Evolutionary conservation across 2,797 vertebrate species (phyloP).

Genomic region (Paguma larvata): DNA sequence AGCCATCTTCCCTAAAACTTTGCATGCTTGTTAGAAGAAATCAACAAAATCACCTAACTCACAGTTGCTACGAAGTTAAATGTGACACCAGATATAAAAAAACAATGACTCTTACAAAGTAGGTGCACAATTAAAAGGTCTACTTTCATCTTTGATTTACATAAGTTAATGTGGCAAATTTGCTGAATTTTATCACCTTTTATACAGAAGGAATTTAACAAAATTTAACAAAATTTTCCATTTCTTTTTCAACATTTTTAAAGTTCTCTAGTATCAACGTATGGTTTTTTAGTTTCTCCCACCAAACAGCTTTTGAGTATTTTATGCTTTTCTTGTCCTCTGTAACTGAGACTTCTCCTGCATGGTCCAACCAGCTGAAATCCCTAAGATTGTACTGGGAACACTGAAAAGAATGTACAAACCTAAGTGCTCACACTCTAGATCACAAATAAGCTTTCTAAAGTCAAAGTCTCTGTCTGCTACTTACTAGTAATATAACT

Average conservation of each 20-base stretch:
- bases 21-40: conserved; percentile 15
- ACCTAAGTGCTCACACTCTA: not conserved
- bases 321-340: conserved; percentile 23
- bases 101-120: not conserved
- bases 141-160: not conserved
- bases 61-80: conserved; percentile 17
- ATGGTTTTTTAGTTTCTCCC: not conserved
- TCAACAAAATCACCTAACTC: not conserved
- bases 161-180: not conserved
- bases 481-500: not conserved
- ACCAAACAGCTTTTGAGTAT: conserved; percentile 33
- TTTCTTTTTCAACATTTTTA: conserved; percentile 51
- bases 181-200: conserved; percentile 30
- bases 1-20: conserved; percentile 26
- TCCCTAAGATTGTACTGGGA: not conserved
- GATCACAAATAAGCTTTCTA: not conserved
- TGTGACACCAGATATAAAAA: not conserved
- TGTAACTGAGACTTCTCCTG: conserved; percentile 16
- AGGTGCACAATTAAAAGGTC: not conserved
- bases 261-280: not conserved
- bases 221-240: not conserved
- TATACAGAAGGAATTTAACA: not conserved
- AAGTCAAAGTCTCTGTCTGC: conserved; percentile 1
- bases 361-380: not conserved
- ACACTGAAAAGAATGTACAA: not conserved